Percentiles rank a stretch among this genome's conserved stretches.
Evolutionary conservation across 2,888 invertebrate genomes (phyloP).

Genomic region (Sarcophaga variegata): DNA sequence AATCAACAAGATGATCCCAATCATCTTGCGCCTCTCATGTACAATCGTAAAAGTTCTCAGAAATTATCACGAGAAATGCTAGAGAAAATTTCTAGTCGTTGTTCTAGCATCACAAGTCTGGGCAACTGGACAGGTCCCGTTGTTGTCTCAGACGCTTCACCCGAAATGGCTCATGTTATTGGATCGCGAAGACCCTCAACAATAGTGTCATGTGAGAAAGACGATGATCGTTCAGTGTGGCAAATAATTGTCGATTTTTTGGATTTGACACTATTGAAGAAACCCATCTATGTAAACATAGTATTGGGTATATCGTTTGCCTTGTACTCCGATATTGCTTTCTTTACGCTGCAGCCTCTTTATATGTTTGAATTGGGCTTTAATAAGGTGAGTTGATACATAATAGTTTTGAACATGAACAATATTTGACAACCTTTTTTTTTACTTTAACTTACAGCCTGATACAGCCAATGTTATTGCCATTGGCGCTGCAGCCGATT

Average conservation of each 20-base stretch:
- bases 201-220: conserved; percentile 21
- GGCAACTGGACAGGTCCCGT: conserved; percentile 81
- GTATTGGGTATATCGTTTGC: conserved; percentile 87
- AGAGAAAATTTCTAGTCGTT: conserved; percentile 72
- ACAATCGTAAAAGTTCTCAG: conserved; percentile 57
- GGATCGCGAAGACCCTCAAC: conserved; percentile 73
- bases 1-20: conserved; percentile 38
- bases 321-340: conserved; percentile 87
- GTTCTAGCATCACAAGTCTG: conserved; percentile 80
- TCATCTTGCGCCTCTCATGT: conserved; percentile 64
- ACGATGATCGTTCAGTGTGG: conserved; percentile 73
- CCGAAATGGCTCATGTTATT: conserved; percentile 75
- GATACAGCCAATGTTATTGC: conserved; percentile 87
- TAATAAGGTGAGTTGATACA: conserved; percentile 73
- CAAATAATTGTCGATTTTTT: conserved; percentile 84
- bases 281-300: conserved; percentile 86
- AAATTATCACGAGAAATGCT: conserved; percentile 69
- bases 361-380: conserved; percentile 80
- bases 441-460: conserved; percentile 78
- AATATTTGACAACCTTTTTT: conserved; percentile 2
- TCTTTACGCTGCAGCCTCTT: conserved; percentile 87
- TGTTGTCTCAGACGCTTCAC: conserved; percentile 78
- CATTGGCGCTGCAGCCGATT: conserved; percentile 87
- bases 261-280: conserved; percentile 85
- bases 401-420: background rate